Evolutionary conservation across 2,113 vertebrate species (phyloP), one percentile per base, ranked within the genome.

Genomic region (Silurus asotus): DNA sequence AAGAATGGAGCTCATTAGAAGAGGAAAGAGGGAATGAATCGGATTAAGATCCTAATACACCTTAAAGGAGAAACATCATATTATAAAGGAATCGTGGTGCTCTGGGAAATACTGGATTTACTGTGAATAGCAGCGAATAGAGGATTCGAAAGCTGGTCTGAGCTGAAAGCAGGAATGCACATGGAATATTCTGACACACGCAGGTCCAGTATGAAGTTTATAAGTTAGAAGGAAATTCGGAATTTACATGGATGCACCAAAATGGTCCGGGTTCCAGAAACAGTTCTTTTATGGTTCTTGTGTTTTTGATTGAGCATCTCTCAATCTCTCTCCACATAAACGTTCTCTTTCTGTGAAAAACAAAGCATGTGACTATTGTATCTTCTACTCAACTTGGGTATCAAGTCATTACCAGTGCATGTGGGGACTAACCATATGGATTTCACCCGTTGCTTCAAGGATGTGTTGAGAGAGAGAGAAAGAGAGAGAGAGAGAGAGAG

Each of bases 361-460:
- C 37, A 37, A 37, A 37, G 37, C 37, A 37, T 37, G 37, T 37
- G 37, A 37, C 37, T 37, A 37, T 37, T 37, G 45, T 48, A 58
- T 45, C 59, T 25, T 58, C 64, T 78, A 55, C 80, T 82, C 23
- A 51, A 62, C 65, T 59, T 2, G 6, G 48, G 80, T 64, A 74
- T 80, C 11, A 55, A 82, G 75, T 82, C 53, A 86, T 53, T 48
- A 59, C 28, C 15, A 45, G 4, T 79, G 56, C 56, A 59, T 20
- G 17, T 19, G 13, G 56, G 56, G 28, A 80, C 59, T 80, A 45
- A 80, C 17, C 5, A 45, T n/a, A 80, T 45, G 28, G 77, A 61
- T 80, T 80, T 80, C 1, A 3, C 25, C 20, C 5, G 23, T 58
- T 61, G 77, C 48, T 48, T 5, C 13, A 20, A 61, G 28, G 28